A percentile compares a stretch with the other conserved stretches of the same genome.
These are phyloP conservation scores for Telmatherina bonti DNA, from an alignment of 2,797 vertebrate species.

Conservation along the genomic window DNA sequence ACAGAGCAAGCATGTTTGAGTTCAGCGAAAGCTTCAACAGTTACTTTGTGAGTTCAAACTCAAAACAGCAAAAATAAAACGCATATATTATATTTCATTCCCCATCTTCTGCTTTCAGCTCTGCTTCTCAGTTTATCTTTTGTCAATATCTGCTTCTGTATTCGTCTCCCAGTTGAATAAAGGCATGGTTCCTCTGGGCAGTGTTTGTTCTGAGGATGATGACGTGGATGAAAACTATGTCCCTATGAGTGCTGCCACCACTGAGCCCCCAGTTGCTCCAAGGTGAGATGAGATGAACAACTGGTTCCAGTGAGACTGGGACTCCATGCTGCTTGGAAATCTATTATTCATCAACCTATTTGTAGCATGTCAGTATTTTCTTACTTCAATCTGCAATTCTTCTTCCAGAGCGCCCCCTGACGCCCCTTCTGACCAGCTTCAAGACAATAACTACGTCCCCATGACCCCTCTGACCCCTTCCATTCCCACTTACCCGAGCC, in stretches of 20 bases:
- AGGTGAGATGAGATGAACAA: slow-evolving; percentile 38
- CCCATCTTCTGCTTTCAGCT: no score
- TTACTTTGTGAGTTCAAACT: slow-evolving; percentile 87
- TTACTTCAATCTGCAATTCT: not conserved
- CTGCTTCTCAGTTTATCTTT: not conserved
- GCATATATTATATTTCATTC: not conserved
- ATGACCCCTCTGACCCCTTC: slow-evolving; percentile 88
- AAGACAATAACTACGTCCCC: slow-evolving; percentile 90
- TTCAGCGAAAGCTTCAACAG: slow-evolving; percentile 89
- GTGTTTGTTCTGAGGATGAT: slow-evolving; percentile 83
- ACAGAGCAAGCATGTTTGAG: slow-evolving; percentile 87
- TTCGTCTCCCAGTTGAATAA: slow-evolving; percentile 85
- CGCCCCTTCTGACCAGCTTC: slow-evolving; percentile 76
- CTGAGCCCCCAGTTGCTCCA: slow-evolving; percentile 76
- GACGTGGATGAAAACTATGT: slow-evolving; percentile 92
- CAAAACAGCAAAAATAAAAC: no score
- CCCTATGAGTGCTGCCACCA: slow-evolving; percentile 90
- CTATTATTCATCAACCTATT: not conserved
- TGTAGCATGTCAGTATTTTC: no score
- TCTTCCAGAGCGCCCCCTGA: slow-evolving; percentile 58
- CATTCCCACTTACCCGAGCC: slow-evolving; percentile 65
- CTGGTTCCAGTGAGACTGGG: not conserved
- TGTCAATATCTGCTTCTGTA: not conserved
- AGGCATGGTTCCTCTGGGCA: slow-evolving; percentile 84
- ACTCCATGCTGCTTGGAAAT: not conserved